A percentile compares a stretch with the other conserved stretches of the same genome.
Conservation (phyloP, 2,113 vertebrate species). For the Platanista minor region DNA sequence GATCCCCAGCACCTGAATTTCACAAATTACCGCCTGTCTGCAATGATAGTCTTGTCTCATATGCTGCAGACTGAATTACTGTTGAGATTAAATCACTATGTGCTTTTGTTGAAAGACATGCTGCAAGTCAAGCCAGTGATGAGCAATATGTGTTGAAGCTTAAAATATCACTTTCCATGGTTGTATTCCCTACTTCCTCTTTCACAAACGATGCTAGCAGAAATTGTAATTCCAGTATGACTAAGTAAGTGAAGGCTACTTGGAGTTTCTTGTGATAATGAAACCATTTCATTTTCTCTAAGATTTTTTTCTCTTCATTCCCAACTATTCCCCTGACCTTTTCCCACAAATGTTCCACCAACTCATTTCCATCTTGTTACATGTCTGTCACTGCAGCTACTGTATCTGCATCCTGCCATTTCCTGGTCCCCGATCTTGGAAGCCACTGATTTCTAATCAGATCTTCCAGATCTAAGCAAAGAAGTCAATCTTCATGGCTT, state of each 20-base stretch:
- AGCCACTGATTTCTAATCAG: conserved; percentile 7
- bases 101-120: conserved; percentile 53
- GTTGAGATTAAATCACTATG: conserved; percentile 61
- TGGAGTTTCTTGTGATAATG: conserved; percentile 22
- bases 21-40: conserved; percentile 51
- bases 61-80: conserved; percentile 47
- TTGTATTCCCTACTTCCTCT: conserved; percentile 27
- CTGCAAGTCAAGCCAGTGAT: conserved; percentile 64
- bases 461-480: not conserved
- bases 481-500: not conserved
- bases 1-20: conserved; percentile 61
- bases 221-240: conserved; percentile 46
- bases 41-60: conserved; percentile 21
- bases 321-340: not conserved
- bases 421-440: not conserved
- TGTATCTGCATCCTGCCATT: not conserved
- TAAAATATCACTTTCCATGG: conserved; percentile 65
- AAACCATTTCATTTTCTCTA: conserved; percentile 25
- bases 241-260: conserved; percentile 36
- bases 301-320: not conserved
- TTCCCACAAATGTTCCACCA: not conserved
- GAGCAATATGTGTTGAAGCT: conserved; percentile 55
- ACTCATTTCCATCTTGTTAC: not conserved
- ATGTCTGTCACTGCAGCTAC: not conserved
- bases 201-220: not conserved